phyloP scores from a whole-genome alignment of 2,888 invertebrate genomes.

The Odontocolon sp. region DNA sequence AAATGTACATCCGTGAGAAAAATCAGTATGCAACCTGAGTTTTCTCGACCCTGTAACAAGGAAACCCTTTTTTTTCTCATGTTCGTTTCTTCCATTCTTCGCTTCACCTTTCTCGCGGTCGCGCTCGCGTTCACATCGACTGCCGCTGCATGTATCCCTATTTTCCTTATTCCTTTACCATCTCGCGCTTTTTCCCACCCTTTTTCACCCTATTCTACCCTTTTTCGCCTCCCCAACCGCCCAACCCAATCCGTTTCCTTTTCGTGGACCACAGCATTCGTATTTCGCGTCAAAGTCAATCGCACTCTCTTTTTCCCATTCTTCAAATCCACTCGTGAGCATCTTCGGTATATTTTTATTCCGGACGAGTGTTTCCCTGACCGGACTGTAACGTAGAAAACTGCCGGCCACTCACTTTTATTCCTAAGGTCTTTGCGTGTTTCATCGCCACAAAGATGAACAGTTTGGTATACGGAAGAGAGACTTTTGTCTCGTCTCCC shows the following conservation, averaged over 20 bases:
- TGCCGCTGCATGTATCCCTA: neutral
- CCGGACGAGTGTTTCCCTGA: too few relatives aligned
- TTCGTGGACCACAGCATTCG: neutral
- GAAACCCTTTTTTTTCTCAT: conserved; percentile 63
- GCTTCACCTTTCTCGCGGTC: conserved; percentile 38
- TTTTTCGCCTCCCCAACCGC: too few relatives aligned
- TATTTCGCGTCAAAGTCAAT: neutral
- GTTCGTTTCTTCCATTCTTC: conserved; percentile 53
- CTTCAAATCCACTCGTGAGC: too few relatives aligned
- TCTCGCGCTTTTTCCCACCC: too few relatives aligned
- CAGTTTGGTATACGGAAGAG: too few relatives aligned
- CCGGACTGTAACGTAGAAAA: too few relatives aligned
- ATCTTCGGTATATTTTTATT: neutral
- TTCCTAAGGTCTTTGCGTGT: too few relatives aligned
- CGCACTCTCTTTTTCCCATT: neutral
- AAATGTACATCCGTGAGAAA: conserved; percentile 55
- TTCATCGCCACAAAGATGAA: too few relatives aligned
- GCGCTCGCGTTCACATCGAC: conserved; percentile 4
- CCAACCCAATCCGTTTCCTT: too few relatives aligned
- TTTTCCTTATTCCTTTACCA: conserved; percentile 10
- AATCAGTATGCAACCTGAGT: conserved; percentile 75
- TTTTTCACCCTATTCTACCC: too few relatives aligned
- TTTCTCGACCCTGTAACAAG: conserved; percentile 70
- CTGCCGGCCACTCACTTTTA: too few relatives aligned
- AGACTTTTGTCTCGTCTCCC: too few relatives aligned